Evolutionary conservation across 2,113 vertebrate genomes (phyloP).

Genomic region (Eudyptes chrysolophus): DNA sequence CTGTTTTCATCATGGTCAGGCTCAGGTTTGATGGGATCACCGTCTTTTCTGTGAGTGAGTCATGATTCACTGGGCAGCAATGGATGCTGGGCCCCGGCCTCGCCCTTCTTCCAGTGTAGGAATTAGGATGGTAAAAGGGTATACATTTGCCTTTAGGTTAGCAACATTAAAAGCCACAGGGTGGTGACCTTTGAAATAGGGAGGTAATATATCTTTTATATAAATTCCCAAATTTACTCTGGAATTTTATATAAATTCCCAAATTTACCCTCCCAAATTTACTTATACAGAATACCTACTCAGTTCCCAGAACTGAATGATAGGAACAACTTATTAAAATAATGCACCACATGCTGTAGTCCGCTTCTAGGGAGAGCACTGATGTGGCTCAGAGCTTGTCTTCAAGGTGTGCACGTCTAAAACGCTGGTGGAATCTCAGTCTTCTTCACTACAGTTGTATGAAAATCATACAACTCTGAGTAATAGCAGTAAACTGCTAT

Average conservation of each 20-base stretch:
- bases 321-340: not conserved
- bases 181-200: not conserved
- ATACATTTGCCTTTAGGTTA: not conserved
- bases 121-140: not conserved
- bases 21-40: not conserved
- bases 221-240: not conserved
- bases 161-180: not conserved
- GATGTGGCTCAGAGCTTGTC: not conserved
- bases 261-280: not conserved
- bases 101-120: not conserved
- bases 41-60: not conserved
- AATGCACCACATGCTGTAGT: not conserved
- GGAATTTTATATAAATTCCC: not conserved
- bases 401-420: not conserved
- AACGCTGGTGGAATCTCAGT: accelerated
- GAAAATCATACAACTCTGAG: no score
- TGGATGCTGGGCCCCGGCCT: not conserved
- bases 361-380: not conserved
- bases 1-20: not conserved
- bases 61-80: not conserved
- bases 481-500: not conserved
- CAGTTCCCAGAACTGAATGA: accelerated
- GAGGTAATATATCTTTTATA: not conserved
- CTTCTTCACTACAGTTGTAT: not conserved
- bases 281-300: not conserved